Base-by-base conservation (phyloP, 1,140 invertebrate species). In the Atta texana region DNA sequence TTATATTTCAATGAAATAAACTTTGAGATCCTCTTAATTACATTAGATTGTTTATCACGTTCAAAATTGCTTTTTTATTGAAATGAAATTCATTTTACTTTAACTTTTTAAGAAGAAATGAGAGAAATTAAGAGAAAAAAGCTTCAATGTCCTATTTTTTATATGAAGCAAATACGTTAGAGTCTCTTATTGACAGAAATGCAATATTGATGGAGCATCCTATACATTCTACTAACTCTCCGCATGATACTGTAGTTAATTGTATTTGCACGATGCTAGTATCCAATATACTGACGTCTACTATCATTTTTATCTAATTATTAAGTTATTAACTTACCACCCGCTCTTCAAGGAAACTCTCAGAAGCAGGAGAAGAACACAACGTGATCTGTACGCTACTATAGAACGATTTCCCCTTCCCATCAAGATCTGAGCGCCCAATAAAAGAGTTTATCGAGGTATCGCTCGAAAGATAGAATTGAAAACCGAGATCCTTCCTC, bases 391-490 rank as follows among this genome's bases (percentile, higher is more conserved):
- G 44, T 28, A 18, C 44, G 66, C 21, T 53, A 76, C 44, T 85
- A 71, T 74, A 71, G 31, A 34, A 85, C 53, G 71, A 82, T 85
- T 55, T 63, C 21, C 57, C 49, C 7, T 21, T 28, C 64, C 63
- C 57, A 21, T 14, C 51, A 31, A 24, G 69, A 49, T 49, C 28
- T 51, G 31, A 57, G 57, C 31, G 77, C 3, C 75, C 85, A 87
- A 90, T 89, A 87, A 91, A 89, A 71, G 63, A 76, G 66, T 87
- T 90, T 84, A 88, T 91, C 82, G 68, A 69, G 57, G 72, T 80
- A 91, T 88, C 66, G 74, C 66, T 85, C 71, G 24, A 64, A 31
- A 74, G 75, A 87, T 90, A 89, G 89, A 89, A 89, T 90, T 81
- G 80, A 89, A 90, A 87, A 85, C 16, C 34, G 53, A 75, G 2